phyloP scores from a whole-genome alignment of 2,797 vertebrate genomes.

The Emys orbicularis region DNA sequence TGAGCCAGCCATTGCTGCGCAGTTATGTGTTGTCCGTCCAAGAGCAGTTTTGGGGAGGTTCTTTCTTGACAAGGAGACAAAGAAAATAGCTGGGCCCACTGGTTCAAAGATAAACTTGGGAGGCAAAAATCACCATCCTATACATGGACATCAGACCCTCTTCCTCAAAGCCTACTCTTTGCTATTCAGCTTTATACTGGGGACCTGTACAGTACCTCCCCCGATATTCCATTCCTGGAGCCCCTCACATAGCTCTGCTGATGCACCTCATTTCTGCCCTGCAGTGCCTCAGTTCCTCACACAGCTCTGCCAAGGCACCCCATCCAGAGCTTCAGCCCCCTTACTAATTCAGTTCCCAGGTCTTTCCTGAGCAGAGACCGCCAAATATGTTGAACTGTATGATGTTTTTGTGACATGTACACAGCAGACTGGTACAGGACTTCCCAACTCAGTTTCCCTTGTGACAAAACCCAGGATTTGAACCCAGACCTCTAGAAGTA shows the following conservation, averaged over 20 bases:
- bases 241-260: neutral
- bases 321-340: neutral
- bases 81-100: neutral
- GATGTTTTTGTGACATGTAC: neutral
- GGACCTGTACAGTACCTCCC: neutral
- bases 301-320: neutral
- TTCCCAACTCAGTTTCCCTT: neutral
- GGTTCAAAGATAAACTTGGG: conserved; percentile 1
- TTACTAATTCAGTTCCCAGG: neutral
- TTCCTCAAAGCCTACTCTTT: neutral
- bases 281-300: neutral
- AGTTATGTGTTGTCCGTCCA: neutral
- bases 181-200: neutral
- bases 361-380: neutral
- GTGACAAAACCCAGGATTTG: conserved; percentile 50
- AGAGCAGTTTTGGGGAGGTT: neutral
- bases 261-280: too few species aligned
- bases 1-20: neutral
- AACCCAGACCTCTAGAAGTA: conserved; percentile 45
- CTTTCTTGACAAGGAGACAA: neutral
- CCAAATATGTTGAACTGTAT: conserved; percentile 13
- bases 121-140: neutral
- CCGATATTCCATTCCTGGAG: neutral
- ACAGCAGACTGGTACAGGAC: neutral
- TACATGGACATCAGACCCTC: neutral